These are phyloP conservation scores for Echiichthys vipera DNA, from an alignment of 2,797 vertebrate genomes.

Conservation along the genomic window DNA sequence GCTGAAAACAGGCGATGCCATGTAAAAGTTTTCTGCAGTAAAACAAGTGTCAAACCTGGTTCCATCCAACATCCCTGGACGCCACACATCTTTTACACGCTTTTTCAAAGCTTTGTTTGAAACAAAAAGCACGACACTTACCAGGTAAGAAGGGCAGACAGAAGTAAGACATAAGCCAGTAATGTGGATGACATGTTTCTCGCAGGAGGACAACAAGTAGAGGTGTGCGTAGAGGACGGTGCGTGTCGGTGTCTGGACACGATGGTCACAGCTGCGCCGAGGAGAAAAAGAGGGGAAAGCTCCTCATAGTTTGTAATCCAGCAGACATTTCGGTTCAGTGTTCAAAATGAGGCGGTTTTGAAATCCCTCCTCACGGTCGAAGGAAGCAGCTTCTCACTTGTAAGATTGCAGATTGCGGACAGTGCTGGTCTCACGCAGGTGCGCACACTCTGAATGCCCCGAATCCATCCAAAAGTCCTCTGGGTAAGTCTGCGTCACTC, in stretches of 20 bases:
- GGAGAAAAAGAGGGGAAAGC: constrained; percentile 26
- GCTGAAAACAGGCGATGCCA: neutral
- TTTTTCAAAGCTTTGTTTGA: neutral
- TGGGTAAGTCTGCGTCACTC: constrained; percentile 64
- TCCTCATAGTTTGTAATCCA: constrained; percentile 75
- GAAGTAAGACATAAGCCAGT: constrained; percentile 84
- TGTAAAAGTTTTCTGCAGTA: constrained; percentile 41
- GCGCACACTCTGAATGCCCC: constrained; percentile 60
- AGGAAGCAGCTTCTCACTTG: constrained; percentile 65
- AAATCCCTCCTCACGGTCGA: constrained; percentile 26
- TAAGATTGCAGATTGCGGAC: constrained; percentile 44
- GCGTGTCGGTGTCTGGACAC: constrained; percentile 48
- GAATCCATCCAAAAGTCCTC: constrained; percentile 63
- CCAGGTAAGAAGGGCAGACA: constrained; percentile 89
- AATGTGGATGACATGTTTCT: constrained; percentile 87
- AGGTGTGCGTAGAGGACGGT: constrained; percentile 49
- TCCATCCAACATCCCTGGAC: neutral
- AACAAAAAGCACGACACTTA: constrained; percentile 80
- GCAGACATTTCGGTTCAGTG: constrained; percentile 46
- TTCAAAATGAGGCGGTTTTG: constrained; percentile 28
- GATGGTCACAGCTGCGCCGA: constrained; percentile 56
- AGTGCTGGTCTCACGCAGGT: constrained; percentile 64
- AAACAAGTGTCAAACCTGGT: neutral
- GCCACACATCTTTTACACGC: neutral
- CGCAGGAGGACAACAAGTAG: constrained; percentile 64